A percentile compares a stretch with the other conserved stretches of the same genome.
phyloP scores from a whole-genome alignment of 2,113 vertebrate species.

The Xiphophorus hellerii region DNA sequence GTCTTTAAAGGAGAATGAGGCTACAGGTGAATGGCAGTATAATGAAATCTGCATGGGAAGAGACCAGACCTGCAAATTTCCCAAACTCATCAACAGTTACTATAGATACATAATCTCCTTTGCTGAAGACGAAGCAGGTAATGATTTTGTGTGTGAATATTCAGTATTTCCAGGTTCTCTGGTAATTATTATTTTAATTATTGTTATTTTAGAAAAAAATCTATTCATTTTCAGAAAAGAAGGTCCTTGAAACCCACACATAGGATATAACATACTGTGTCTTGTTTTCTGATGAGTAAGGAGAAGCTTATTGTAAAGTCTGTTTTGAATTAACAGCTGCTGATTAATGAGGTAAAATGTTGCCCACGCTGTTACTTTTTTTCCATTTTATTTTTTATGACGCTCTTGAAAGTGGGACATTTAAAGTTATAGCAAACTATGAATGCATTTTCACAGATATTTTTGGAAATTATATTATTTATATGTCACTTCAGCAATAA shows the following conservation, averaged over 20 bases:
- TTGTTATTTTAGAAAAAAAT: background rate
- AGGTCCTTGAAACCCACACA: background rate
- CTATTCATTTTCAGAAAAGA: no score
- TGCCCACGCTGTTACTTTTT: constrained; percentile 6
- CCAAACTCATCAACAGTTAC: constrained; percentile 84
- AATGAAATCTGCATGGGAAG: constrained; percentile 84
- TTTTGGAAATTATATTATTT: no score
- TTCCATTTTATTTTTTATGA: background rate
- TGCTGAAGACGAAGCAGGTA: constrained; percentile 87
- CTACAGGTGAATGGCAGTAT: constrained; percentile 79
- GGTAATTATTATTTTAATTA: background rate
- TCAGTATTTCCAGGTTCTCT: background rate
- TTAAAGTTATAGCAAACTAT: background rate
- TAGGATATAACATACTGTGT: background rate
- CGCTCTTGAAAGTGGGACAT: background rate
- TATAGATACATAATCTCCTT: constrained; percentile 87
- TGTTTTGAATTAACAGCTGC: constrained; percentile 23
- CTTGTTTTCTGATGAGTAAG: background rate
- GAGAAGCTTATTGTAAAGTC: background rate
- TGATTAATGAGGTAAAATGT: background rate
- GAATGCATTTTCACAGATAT: background rate
- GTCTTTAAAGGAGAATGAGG: constrained; percentile 80
- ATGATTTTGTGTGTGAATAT: constrained; percentile 20
- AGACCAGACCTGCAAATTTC: constrained; percentile 81
- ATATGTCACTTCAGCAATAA: background rate